These are phyloP conservation scores for Darevskia nairensis DNA, from an alignment of 2,797 vertebrate species.

Conservation along the genomic window DNA sequence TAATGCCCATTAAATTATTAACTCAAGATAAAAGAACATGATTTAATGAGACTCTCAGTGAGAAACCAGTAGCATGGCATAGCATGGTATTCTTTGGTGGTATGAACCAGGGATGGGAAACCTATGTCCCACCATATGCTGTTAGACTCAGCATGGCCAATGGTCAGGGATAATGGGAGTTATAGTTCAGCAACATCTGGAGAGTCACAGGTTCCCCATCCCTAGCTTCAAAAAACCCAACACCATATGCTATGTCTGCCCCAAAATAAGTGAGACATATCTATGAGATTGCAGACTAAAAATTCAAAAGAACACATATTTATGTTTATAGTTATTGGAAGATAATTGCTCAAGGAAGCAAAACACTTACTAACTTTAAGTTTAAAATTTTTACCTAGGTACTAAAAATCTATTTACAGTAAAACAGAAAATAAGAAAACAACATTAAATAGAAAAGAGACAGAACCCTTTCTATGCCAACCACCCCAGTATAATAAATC, in stretches of 20 bases:
- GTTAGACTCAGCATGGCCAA: neutral
- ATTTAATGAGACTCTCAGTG: constrained; percentile 68
- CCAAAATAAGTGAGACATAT: neutral
- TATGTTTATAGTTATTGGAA: constrained; percentile 73
- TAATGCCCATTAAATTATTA: constrained; percentile 72
- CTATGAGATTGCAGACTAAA: constrained; percentile 48
- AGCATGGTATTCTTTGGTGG: constrained; percentile 67
- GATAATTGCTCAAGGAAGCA: constrained; percentile 74
- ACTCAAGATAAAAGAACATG: constrained; percentile 71
- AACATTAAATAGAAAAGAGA: constrained; percentile 56
- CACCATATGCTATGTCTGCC: neutral
- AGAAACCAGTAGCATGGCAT: constrained; percentile 73
- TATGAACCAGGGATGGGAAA: constrained; percentile 41
- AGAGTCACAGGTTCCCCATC: neutral
- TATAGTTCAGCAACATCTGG: neutral
- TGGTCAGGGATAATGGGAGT: neutral
- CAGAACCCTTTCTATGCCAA: constrained; percentile 44
- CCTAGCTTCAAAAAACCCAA: too few relatives aligned
- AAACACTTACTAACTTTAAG: constrained; percentile 68
- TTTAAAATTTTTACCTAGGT: constrained; percentile 67
- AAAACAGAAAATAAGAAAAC: constrained; percentile 58
- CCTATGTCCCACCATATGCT: neutral
- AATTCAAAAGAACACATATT: constrained; percentile 77
- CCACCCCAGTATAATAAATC: too few relatives aligned
- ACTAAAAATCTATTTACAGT: constrained; percentile 70